Base-by-base conservation (phyloP, 2,797 vertebrate genomes). In the Channallabes apus region DNA sequence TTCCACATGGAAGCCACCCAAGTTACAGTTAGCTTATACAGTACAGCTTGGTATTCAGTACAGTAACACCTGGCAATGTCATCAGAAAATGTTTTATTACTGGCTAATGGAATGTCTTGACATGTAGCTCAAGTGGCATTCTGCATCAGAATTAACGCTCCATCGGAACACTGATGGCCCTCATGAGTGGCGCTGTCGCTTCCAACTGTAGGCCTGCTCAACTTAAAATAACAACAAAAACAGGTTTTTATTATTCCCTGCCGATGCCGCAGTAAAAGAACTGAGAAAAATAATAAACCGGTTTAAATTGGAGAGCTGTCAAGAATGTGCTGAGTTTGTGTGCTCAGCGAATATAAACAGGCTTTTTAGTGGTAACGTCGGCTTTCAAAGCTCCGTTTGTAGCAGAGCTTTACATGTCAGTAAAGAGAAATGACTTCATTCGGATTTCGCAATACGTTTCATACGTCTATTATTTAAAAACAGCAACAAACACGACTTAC, bases 101-200 rank as follows among this genome's bases (percentile, higher is more conserved):
- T 27, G 18, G 38, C n/a, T 75, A 82, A 69, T 56, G 80, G 64
- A 82, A 82, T 69, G 32, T 82, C 46, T 67, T 67, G 64, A 68
- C 41, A 56, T 22, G 79, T 12, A 41, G 27, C 27, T 24, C 54
- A 3, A 59, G 56, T 56, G 32, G 58, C n/a, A 2, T 62, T 79
- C 77, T 17, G 59, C 35, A 17, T 4, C 77, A 41, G 77, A 18
- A 27, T 64, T 24, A 41, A 41, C 12, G 11, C 58, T 38, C 76
- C 56, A 22, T 24, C 18, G 27, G 72, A 75, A 27, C 72, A n/a
- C 46, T 32, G 72, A 6, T 6, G 51, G 9, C 20, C 76, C 32
- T 78, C 38, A 7, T 15, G 76, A 78, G 56, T 24, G 56, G 20
- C 24, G 56, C 18, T 59, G 75, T 0, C 61, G 76, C 22, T 6